Conservation (phyloP, 2,797 vertebrate species). For the Buceros bicornis region DNA sequence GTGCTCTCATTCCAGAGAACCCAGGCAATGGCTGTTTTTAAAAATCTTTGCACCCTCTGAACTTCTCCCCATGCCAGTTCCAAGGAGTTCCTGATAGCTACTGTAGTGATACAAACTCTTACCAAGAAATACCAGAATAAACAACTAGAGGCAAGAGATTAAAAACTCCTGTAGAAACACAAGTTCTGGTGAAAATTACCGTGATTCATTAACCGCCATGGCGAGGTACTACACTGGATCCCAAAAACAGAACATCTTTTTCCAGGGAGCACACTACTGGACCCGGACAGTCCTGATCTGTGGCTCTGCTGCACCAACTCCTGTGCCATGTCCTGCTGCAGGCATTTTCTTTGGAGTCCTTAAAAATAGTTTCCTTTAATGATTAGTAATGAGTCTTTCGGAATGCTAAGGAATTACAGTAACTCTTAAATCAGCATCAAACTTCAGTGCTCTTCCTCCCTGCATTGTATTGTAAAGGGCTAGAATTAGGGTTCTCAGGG, state of each 20-base stretch:
- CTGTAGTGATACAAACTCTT: background rate
- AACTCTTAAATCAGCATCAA: background rate
- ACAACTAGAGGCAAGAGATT: constrained; percentile 1
- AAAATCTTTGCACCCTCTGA: background rate
- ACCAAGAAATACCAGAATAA: background rate
- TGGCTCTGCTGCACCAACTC: background rate
- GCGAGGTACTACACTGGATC: background rate
- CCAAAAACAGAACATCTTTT: background rate
- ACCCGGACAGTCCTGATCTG: background rate
- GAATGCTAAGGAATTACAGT: background rate
- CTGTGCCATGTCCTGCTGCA: background rate
- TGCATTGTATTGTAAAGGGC: background rate
- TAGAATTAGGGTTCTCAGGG: background rate
- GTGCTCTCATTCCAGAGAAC: background rate
- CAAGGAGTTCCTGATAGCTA: background rate
- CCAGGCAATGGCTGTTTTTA: background rate
- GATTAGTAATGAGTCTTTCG: background rate
- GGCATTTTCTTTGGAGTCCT: background rate
- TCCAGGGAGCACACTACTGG: background rate
- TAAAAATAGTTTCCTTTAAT: background rate
- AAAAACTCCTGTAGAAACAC: background rate
- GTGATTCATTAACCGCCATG: background rate
- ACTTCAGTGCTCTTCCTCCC: background rate
- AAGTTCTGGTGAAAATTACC: background rate
- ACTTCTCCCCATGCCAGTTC: background rate